Percentiles rank a stretch among this genome's conserved stretches.
phyloP scores from a whole-genome alignment of 2,888 invertebrate species.

The Chrysolina haemoptera region DNA sequence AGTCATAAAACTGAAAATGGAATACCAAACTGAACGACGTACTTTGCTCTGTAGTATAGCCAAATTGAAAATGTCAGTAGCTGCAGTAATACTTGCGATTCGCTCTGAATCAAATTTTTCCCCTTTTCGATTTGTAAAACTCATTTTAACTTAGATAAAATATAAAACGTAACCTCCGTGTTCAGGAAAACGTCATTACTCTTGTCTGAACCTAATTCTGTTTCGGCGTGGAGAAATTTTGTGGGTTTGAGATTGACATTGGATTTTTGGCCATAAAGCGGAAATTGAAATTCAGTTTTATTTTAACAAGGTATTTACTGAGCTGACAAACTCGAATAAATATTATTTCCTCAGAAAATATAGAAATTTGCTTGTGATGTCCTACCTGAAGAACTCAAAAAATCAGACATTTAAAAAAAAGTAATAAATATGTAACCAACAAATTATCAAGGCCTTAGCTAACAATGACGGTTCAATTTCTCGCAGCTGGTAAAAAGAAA shows the following conservation, averaged over 20 bases:
- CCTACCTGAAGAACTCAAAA: too few relatives aligned
- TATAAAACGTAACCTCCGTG: neutral
- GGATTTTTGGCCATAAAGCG: neutral
- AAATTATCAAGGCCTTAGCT: too few relatives aligned
- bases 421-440: too few relatives aligned
- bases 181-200: neutral
- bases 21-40: neutral
- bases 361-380: too few relatives aligned
- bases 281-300: neutral
- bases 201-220: neutral
- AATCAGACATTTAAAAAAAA: too few relatives aligned
- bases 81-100: neutral
- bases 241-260: neutral
- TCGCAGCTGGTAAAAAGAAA: too few relatives aligned
- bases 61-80: slow-evolving; percentile 10
- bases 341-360: too few relatives aligned
- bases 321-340: too few relatives aligned
- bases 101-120: slow-evolving; percentile 8
- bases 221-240: neutral
- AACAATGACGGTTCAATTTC: too few relatives aligned
- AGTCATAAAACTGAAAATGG: neutral
- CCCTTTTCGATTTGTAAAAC: neutral
- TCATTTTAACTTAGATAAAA: neutral
- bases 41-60: neutral
- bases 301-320: too few relatives aligned